Conservation (phyloP, 1,140 invertebrate species). For the Listronotus bonariensis region DNA sequence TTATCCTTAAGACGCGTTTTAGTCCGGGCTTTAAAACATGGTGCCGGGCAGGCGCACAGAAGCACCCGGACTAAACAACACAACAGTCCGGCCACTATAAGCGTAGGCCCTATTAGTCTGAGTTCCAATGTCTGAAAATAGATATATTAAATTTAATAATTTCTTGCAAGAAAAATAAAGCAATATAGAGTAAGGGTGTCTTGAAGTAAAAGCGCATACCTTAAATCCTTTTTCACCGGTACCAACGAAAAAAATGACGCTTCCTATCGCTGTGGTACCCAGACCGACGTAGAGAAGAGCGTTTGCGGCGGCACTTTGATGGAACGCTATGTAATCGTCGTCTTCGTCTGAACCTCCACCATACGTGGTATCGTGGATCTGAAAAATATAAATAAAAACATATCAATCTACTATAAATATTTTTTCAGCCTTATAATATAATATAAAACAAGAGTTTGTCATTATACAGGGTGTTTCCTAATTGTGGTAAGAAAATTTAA, state of each 20-base stretch:
- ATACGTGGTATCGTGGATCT: conserved; percentile 78
- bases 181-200: too few relatives aligned
- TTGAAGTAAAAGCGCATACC: too few relatives aligned
- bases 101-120: conserved; percentile 78
- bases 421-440: too few relatives aligned
- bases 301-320: conserved; percentile 71
- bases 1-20: conserved; percentile 52
- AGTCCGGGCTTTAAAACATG: conserved; percentile 49
- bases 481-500: too few relatives aligned
- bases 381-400: too few relatives aligned
- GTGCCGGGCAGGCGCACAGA: conserved; percentile 61
- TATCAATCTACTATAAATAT: too few relatives aligned
- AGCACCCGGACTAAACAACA: conserved; percentile 64
- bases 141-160: too few relatives aligned
- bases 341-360: conserved; percentile 70
- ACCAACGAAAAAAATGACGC: conserved; percentile 86
- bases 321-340: conserved; percentile 59
- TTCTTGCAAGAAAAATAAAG: too few relatives aligned
- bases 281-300: conserved; percentile 82
- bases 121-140: conserved; percentile 69
- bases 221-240: conserved; percentile 89
- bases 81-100: conserved; percentile 61
- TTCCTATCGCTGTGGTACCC: conserved; percentile 77
- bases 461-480: too few relatives aligned
- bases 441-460: too few relatives aligned